Evolutionary conservation across 2,888 invertebrate genomes (phyloP).

Genomic region (Halictus ligatus): DNA sequence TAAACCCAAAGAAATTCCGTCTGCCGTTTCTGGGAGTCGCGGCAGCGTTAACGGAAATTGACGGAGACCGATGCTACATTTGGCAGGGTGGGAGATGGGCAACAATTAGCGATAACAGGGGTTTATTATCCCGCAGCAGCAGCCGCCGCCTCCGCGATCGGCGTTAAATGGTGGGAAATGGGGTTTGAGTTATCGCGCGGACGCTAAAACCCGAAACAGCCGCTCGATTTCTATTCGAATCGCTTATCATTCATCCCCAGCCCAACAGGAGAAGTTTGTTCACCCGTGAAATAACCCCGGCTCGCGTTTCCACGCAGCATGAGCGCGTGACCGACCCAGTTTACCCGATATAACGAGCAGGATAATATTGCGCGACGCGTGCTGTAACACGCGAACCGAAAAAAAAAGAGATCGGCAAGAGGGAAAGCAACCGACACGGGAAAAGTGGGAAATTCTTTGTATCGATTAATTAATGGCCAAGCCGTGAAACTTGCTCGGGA

Average conservation of each 20-base stretch:
- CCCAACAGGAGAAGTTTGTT: not conserved
- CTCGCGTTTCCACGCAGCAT: not conserved
- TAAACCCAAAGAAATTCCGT: not conserved
- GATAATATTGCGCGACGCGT: conserved; percentile 25
- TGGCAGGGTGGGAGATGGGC: not conserved
- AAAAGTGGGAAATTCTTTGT: not conserved
- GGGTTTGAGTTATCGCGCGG: not conserved
- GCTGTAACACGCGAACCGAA: conserved; percentile 25
- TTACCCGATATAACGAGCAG: conserved; percentile 24
- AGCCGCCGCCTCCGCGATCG: not conserved
- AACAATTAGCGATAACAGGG: not conserved
- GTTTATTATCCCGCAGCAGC: not conserved
- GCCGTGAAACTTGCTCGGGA: not conserved
- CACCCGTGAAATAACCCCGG: not conserved
- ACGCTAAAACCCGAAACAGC: not conserved
- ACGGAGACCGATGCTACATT: not conserved
- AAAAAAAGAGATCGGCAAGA: too few species aligned
- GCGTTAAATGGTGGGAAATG: not conserved
- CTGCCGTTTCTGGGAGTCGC: not conserved
- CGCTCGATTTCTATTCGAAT: conserved; percentile 3
- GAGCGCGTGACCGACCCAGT: conserved; percentile 11
- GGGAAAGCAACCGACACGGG: not conserved
- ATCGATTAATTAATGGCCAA: conserved; percentile 37
- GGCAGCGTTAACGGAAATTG: not conserved
- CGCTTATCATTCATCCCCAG: conserved; percentile 14